phyloP scores from a whole-genome alignment of 2,888 invertebrate genomes.

The Parnassius apollo region DNA sequence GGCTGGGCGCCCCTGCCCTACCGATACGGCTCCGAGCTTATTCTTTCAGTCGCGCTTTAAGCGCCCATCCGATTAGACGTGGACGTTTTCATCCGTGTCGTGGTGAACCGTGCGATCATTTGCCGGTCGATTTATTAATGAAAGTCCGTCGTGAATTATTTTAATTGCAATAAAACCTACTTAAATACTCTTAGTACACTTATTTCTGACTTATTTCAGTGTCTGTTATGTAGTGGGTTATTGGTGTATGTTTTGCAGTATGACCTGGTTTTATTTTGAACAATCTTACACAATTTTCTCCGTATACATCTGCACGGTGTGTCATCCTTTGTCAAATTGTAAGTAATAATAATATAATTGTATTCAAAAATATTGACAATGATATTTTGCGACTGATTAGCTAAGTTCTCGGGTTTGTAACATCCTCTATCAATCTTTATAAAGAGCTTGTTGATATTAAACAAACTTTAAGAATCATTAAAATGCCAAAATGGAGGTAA shows the following conservation, averaged over 20 bases:
- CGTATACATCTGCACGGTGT: slow-evolving; percentile 25
- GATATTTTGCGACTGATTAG: background rate
- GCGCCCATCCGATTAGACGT: slow-evolving; percentile 48
- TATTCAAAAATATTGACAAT: background rate
- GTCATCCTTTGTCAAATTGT: slow-evolving; percentile 16
- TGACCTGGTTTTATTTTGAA: slow-evolving; percentile 71
- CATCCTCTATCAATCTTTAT: background rate
- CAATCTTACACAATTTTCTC: slow-evolving; percentile 60
- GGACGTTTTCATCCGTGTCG: slow-evolving; percentile 30
- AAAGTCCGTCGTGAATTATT: slow-evolving; percentile 17
- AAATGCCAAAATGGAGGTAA: background rate
- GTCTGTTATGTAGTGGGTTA: slow-evolving; percentile 32
- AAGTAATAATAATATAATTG: slow-evolving; percentile 11
- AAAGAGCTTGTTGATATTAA: too few relatives aligned
- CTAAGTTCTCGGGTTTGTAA: slow-evolving; percentile 3
- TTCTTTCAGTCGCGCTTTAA: slow-evolving; percentile 57
- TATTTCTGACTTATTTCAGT: background rate
- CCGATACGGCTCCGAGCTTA: slow-evolving; percentile 16
- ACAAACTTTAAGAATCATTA: background rate
- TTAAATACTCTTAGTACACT: background rate
- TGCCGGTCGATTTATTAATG: slow-evolving; percentile 20
- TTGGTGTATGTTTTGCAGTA: slow-evolving; percentile 39
- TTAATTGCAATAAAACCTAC: background rate
- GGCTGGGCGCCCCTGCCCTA: slow-evolving; percentile 54
- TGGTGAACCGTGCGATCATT: slow-evolving; percentile 2